Base-by-base conservation (phyloP, 1,140 invertebrate genomes). In the Danaus plexippus region DNA sequence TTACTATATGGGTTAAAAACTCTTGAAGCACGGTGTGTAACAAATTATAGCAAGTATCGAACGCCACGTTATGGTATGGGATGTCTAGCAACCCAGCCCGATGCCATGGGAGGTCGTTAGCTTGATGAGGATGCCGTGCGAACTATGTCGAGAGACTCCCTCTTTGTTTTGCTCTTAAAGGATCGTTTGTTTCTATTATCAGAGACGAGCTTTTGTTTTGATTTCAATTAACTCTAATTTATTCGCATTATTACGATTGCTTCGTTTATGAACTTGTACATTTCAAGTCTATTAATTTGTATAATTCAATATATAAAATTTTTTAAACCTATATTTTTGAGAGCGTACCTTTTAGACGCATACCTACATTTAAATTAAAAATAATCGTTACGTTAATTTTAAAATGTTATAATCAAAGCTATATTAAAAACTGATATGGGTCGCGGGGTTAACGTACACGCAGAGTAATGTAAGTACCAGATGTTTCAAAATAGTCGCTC, bases 61-160 rank as follows among this genome's bases (percentile, higher is more conserved):
- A 18, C n/a, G 40, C 42, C 45, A 32, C 11, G 53, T 11, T 43
- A 44, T 47, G 5, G 18, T 54, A 54, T 47, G 32, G 46, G 52
- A 48, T 12, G 22, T 55, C 15, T 43, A 47, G 57, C 47, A 42
- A n/a, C n/a, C n/a, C n/a, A n/a, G n/a, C n/a, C 46, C 15, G 15
- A 15, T 15, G 47, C 47, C 11, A 52, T 12, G 43, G 46, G 47
- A 55, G 58, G 42, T 60, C 53, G 58, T 60, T 60, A 60, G 53
- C 58, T 50, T 60, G 58, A 60, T 60, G 58, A 60, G 52, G 43
- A 60, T 54, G 48, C 58, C 58, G 58, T 54, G 58, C 58, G 52
- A 60, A 60, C 58, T 60, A 13, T 60, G 58, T 51, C 58, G 58
- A 60, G 58, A 51, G 53, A 18, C 18, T 45, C 22, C 7, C 22